Base-by-base conservation (phyloP, 2,113 vertebrate genomes). In the Acanthochromis polyacanthus region DNA sequence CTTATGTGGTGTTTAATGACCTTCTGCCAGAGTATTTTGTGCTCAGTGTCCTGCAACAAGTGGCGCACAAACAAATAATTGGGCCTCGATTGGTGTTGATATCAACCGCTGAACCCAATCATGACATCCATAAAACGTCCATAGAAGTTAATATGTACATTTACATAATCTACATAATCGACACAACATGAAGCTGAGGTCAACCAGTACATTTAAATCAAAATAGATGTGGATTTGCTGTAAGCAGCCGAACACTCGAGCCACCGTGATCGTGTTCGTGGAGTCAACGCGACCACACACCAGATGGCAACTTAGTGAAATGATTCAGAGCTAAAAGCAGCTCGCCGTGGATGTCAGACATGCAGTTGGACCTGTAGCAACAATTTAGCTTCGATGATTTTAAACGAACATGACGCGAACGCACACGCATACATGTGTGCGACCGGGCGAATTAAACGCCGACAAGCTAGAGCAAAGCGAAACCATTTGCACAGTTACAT, bases 271-370 rank as follows among this genome's bases (percentile, higher is more conserved):
- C 15, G 53, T 53, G n/a, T 57, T 71, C 25, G 53, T 65, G 28
- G 25, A 45, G 25, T 79, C 80, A 62, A 30, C 36, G 19, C 28
- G 43, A 6, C 17, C 64, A 7, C 69, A 68, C 75, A 73, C 46
- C 82, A 85, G 82, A 88, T 67, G 82, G 71, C 38, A 81, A 69
- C 77, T 70, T n/a, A 70, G 25, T 63, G 60, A 58, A 84, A 84
- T 71, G 53, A 64, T 68, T 82, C 74, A 84, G n/a, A 50, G 46
- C 67, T 73, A 59, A 83, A 84, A 84, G 59, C 83, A 71, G 36
- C 38, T 28, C 22, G 55, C 20, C 38, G 32, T 15, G 64, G 48
- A 72, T 65, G 67, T 53, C 23, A 59, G 70, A 67, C 56, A 62
- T 56, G 36, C 62, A 50, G 68, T 8, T 3, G 16, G 1, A 80